These are phyloP conservation scores for Phyllotreta striolata DNA, from an alignment of 2,888 invertebrate genomes.

Conservation along the genomic window DNA sequence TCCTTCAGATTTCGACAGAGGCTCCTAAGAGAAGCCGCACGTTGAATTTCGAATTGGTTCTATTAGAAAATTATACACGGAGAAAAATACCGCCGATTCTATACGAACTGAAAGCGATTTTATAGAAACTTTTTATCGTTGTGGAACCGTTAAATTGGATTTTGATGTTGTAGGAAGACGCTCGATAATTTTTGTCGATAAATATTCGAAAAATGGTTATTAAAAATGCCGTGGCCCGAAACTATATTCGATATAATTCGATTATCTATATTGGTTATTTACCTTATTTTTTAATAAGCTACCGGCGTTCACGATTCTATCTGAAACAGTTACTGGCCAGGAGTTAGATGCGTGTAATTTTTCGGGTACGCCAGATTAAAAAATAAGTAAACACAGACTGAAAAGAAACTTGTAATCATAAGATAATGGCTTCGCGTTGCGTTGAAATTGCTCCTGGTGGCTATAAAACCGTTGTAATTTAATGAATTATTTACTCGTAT, in stretches of 20 bases:
- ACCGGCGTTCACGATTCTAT: constrained; percentile 28
- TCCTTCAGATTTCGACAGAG: constrained; percentile 19
- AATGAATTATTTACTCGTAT: too few species aligned
- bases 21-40: constrained; percentile 3
- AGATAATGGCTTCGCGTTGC: constrained; percentile 7
- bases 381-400: constrained; percentile 5
- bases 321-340: constrained; percentile 17
- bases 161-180: constrained; percentile 25
- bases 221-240: constrained; percentile 26
- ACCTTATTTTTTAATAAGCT: constrained; percentile 25
- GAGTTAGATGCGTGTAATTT: constrained; percentile 17
- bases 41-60: constrained; percentile 18
- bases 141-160: constrained; percentile 27
- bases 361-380: not conserved
- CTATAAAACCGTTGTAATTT: not conserved
- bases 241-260: constrained; percentile 24
- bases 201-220: constrained; percentile 28
- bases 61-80: constrained; percentile 21
- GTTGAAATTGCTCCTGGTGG: constrained; percentile 5
- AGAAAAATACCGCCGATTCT: constrained; percentile 8
- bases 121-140: constrained; percentile 8
- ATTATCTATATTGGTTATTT: constrained; percentile 28
- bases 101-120: not conserved
- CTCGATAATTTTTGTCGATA: constrained; percentile 22
- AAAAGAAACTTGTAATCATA: constrained; percentile 13